Base-by-base conservation (phyloP, 2,888 invertebrate genomes). In the Apocheima hispidaria region DNA sequence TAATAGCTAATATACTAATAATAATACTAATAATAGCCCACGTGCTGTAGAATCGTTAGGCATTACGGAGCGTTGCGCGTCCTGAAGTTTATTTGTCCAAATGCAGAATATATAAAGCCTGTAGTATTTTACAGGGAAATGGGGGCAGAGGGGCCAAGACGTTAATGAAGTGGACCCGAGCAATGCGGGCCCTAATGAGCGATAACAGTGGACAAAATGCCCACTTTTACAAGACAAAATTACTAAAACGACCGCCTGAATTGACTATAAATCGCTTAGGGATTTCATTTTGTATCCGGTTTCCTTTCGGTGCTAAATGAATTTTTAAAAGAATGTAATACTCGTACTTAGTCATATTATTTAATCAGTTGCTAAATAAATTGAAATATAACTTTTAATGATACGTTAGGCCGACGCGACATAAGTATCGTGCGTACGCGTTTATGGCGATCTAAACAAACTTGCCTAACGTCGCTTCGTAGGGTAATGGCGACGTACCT, bases 161-260 rank as follows among this genome's bases (percentile, higher is more conserved):
- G 69, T 72, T 78, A 78, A 77, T 76, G 77, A 75, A 73, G 73
- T 72, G 72, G 65, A 60, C 48, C 66, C 51, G 72, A 72, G 74
- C 74, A 74, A 79, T 75, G 73, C 72, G 71, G 67, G 71, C 68
- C 56, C 74, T 79, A 78, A 79, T 79, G 77, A 80, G 75, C 74
- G 69, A 75, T 81, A 77, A 79, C 74, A 57, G 72, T 65, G 66
- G 72, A 67, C 72, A 72, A 52, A 62, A 56, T 62, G 51, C 61
- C 35, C 38, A 55, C 61, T 61, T 65, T 67, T 61, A 65, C 65
- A 61, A 60, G 68, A 57, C 63, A 54, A 55, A 78, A 78, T 75
- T 77, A 73, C 77, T 63, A 67, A 68, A 75, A 77, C 70, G 68
- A 70, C 63, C 71, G 69, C 59, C 62, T 65, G 55, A 73, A 75